Conservation (phyloP, 1,140 invertebrate genomes). For the Diabrotica virgifera region DNA sequence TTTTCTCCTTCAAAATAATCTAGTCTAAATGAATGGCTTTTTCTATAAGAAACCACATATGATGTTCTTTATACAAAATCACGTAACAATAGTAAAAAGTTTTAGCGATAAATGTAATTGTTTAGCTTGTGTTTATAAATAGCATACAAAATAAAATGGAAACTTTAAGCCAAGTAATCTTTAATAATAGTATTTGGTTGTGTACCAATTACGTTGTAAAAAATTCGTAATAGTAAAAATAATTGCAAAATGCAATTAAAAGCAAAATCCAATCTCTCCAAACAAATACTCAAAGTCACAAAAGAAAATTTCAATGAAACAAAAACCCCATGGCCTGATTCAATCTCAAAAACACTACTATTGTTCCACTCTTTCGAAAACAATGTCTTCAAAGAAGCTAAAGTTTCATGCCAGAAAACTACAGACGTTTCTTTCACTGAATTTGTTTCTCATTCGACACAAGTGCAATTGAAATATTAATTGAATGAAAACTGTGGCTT, state of each 20-base stretch:
- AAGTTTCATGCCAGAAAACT: slow-evolving; percentile 25
- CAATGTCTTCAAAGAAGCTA: slow-evolving; percentile 29
- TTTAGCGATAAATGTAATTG: no score
- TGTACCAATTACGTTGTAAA: not conserved
- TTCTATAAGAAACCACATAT: no score
- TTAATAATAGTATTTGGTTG: no score
- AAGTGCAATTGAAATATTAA: slow-evolving; percentile 38
- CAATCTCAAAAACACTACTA: slow-evolving; percentile 26
- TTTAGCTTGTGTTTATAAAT: no score
- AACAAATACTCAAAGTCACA: slow-evolving; percentile 3
- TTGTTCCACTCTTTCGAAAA: slow-evolving; percentile 28
- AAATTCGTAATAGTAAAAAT: not conserved
- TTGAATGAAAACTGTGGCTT: slow-evolving; percentile 30
- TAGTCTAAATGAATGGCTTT: no score
- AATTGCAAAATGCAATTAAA: slow-evolving; percentile 3
- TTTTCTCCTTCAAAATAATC: no score
- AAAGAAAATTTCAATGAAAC: slow-evolving; percentile 3
- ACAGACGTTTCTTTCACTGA: slow-evolving; percentile 30
- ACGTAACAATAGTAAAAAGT: no score
- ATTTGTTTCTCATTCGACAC: slow-evolving; percentile 35
- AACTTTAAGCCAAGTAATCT: no score
- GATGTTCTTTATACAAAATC: no score
- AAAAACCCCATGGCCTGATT: slow-evolving; percentile 18
- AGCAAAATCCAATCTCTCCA: not conserved
- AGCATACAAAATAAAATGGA: no score